Evolutionary conservation across 2,113 vertebrate species (phyloP).

Genomic region (Shinisaurus crocodilurus): DNA sequence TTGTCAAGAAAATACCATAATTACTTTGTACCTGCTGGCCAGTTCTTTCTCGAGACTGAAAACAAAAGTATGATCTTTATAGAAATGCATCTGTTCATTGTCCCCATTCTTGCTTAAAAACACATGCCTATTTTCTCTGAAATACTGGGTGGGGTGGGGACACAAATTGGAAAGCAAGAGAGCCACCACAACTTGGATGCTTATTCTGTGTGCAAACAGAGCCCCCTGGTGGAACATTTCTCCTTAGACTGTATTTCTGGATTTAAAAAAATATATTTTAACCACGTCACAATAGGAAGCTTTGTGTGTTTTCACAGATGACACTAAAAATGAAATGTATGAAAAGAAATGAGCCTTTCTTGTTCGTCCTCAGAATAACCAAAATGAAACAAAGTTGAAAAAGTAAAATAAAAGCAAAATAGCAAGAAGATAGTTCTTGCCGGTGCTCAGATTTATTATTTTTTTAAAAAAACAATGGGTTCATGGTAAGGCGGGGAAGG

Average conservation of each 20-base stretch:
- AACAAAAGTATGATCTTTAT: neutral
- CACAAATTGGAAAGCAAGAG: neutral
- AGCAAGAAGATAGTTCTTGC: neutral
- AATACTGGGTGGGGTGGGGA: accelerated
- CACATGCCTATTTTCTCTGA: neutral
- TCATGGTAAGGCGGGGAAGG: neutral
- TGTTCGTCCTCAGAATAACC: neutral
- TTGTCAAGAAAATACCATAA: constrained; percentile 25
- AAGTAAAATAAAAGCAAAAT: neutral
- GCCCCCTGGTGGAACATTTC: constrained; percentile 75
- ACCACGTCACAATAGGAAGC: neutral
- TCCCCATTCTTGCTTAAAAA: neutral
- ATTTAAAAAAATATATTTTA: neutral
- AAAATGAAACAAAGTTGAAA: neutral
- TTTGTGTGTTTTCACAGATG: neutral
- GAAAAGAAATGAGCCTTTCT: too few relatives aligned
- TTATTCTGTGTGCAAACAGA: constrained; percentile 59
- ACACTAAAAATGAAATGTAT: neutral
- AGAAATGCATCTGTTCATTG: neutral
- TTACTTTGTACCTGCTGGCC: neutral
- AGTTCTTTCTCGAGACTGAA: neutral
- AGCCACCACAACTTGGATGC: accelerated
- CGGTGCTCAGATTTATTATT: neutral
- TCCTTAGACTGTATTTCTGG: neutral
- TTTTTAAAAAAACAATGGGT: neutral